Evolutionary conservation across 2,888 invertebrate genomes (phyloP).

Genomic region (Pediacus dermestoides): DNA sequence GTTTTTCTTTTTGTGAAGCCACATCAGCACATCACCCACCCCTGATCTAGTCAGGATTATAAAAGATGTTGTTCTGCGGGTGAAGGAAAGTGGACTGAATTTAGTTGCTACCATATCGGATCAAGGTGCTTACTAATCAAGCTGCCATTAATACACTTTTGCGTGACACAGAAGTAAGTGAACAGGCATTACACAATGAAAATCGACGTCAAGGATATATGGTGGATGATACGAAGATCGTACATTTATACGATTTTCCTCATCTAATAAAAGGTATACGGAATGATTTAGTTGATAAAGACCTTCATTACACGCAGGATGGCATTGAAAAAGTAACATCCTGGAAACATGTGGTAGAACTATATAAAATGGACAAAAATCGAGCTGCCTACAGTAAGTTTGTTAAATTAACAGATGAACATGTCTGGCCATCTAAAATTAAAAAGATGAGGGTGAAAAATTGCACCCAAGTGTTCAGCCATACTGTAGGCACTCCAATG

Average conservation of each 20-base stretch:
- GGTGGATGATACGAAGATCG: constrained; percentile 11
- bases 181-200: neutral
- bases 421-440: constrained; percentile 11
- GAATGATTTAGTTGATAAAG: constrained; percentile 18
- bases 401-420: constrained; percentile 14
- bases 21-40: constrained; percentile 13
- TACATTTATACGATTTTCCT: constrained; percentile 17
- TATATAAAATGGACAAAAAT: constrained; percentile 12
- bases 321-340: constrained; percentile 7
- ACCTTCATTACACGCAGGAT: constrained; percentile 4
- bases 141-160: constrained; percentile 12
- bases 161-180: constrained; percentile 3
- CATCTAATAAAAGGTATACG: constrained; percentile 21
- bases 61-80: neutral
- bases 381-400: constrained; percentile 6
- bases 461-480: constrained; percentile 12
- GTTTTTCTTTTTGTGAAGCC: constrained; percentile 9
- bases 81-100: neutral
- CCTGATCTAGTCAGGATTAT: constrained; percentile 2
- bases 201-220: constrained; percentile 7
- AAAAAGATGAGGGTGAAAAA: constrained; percentile 13
- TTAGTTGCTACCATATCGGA: constrained; percentile 4
- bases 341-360: constrained; percentile 14
- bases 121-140: constrained; percentile 9
- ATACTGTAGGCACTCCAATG: constrained; percentile 14